Percentiles rank a stretch among this genome's conserved stretches.
These are phyloP conservation scores for Eira barbara DNA, from an alignment of 2,113 vertebrate species.

Conservation along the genomic window DNA sequence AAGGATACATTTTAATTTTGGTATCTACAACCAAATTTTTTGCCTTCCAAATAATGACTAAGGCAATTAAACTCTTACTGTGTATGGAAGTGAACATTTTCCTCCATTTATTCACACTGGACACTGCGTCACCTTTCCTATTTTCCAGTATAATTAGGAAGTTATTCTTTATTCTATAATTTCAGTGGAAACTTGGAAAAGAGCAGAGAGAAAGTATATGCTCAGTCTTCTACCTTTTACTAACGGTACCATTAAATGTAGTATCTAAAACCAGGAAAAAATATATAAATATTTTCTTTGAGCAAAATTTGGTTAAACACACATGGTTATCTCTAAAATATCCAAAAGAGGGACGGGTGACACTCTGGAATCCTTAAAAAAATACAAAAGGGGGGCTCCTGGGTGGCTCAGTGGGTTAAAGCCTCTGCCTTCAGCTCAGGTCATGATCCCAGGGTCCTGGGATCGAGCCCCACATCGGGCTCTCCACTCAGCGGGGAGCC, in stretches of 20 bases:
- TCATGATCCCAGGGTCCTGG: no score
- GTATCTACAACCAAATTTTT: not conserved
- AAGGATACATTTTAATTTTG: constrained; percentile 7
- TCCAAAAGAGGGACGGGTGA: not conserved
- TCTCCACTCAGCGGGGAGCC: no score
- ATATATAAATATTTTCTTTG: not conserved
- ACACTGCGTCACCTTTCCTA: not conserved
- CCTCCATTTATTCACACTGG: not conserved
- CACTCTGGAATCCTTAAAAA: not conserved
- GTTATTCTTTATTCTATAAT: not conserved
- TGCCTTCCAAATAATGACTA: not conserved
- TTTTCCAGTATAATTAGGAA: not conserved
- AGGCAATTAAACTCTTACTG: not conserved
- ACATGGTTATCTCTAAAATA: not conserved
- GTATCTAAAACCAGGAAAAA: constrained; percentile 31
- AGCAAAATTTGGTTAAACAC: not conserved
- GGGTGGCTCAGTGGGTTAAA: no score
- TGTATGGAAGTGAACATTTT: not conserved
- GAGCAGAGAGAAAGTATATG: not conserved
- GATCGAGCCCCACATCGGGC: no score
- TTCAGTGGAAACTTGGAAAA: not conserved
- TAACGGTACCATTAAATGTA: not conserved
- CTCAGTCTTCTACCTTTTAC: not conserved
- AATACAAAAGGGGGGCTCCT: not conserved
- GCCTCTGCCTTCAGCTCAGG: no score